A percentile compares a stretch with the other conserved stretches of the same genome.
These are phyloP conservation scores for Serinus canaria DNA, from an alignment of 2,113 vertebrate species.

Conservation along the genomic window DNA sequence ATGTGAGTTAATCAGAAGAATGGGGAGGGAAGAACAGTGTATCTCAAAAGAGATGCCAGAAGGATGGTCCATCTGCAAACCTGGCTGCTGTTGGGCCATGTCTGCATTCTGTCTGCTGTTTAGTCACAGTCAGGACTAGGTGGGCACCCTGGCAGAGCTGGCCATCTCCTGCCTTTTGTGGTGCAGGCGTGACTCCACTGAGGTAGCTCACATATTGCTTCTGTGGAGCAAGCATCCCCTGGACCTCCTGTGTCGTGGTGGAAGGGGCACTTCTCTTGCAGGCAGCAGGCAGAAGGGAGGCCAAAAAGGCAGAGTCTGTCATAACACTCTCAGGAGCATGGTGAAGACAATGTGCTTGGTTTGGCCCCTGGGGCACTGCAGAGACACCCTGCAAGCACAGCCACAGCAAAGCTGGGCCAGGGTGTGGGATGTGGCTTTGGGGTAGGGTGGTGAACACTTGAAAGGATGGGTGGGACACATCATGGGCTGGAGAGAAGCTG, in stretches of 20 bases:
- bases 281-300: background rate
- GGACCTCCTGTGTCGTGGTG: background rate
- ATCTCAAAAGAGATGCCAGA: background rate
- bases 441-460: background rate
- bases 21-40: background rate
- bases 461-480: background rate
- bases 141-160: background rate
- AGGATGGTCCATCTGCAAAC: background rate
- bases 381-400: background rate
- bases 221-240: background rate
- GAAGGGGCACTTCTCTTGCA: background rate
- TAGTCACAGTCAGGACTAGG: background rate
- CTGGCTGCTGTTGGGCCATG: background rate
- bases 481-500: background rate
- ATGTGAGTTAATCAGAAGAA: background rate
- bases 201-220: background rate
- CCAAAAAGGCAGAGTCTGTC: rapidly evolving
- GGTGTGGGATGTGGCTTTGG: background rate
- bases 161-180: background rate
- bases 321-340: background rate
- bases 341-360: background rate
- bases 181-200: background rate
- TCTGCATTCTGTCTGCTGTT: background rate
- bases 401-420: background rate
- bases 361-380: background rate